Conservation (phyloP, 2,888 invertebrate species). For the Agrypnus murinus region DNA sequence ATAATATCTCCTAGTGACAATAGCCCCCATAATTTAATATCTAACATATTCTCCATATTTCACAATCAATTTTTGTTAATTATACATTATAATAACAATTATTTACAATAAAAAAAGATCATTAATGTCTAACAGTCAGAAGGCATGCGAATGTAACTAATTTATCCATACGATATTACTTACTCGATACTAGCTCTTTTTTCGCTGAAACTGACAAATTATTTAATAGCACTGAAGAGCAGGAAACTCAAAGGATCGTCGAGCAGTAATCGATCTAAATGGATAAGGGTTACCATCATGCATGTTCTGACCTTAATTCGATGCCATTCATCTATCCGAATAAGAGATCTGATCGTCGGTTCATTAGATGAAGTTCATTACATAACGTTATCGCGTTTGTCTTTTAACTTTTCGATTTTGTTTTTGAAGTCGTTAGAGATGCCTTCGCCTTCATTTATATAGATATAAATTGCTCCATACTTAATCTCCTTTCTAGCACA, state of each 20-base stretch:
- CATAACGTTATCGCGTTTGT: neutral
- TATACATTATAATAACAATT: neutral
- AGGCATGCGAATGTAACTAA: neutral
- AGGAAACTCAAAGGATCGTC: conserved; percentile 4
- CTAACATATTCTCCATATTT: neutral
- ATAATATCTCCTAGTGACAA: conserved; percentile 7
- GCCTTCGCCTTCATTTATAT: no score
- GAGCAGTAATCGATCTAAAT: conserved; percentile 15
- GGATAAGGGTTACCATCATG: neutral
- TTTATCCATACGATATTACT: neutral
- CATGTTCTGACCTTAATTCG: conserved; percentile 11
- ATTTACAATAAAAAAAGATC: neutral
- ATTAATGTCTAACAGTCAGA: neutral
- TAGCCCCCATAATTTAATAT: conserved; percentile 1
- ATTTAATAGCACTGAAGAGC: neutral
- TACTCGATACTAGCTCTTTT: no score
- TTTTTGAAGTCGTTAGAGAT: no score
- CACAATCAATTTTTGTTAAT: neutral
- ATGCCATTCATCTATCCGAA: neutral
- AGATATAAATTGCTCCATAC: no score
- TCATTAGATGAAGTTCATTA: conserved; percentile 14
- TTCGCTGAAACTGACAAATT: conserved; percentile 6
- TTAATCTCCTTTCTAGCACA: no score
- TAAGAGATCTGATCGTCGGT: neutral
- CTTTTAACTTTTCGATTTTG: no score